A percentile compares a stretch with the other conserved stretches of the same genome.
Conservation (phyloP, 2,797 vertebrate genomes). For the Vespertilio murinus region DNA sequence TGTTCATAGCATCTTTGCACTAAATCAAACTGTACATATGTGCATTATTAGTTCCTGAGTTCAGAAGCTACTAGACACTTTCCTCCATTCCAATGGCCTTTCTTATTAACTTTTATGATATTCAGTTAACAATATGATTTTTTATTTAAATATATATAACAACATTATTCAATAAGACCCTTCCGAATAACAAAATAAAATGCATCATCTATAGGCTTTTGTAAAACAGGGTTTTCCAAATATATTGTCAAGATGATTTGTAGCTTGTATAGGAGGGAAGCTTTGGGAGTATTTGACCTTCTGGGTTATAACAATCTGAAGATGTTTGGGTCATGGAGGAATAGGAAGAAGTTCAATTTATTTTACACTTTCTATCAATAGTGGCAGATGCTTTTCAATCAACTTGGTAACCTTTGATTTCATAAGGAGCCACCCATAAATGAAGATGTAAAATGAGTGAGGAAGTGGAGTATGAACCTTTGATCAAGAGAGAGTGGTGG, state of each 20-base stretch:
- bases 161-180: background rate
- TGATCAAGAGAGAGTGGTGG: background rate
- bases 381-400: background rate
- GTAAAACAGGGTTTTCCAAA: background rate
- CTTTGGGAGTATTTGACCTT: background rate
- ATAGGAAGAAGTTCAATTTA: background rate
- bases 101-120: background rate
- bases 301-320: background rate
- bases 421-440: background rate
- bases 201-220: background rate
- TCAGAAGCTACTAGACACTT: background rate
- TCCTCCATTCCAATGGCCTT: background rate
- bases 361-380: background rate
- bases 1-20: background rate
- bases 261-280: background rate
- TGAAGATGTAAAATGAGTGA: background rate
- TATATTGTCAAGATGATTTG: background rate
- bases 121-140: background rate
- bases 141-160: background rate
- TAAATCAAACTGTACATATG: background rate
- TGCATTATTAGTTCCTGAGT: background rate
- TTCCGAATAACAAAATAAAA: background rate
- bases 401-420: background rate
- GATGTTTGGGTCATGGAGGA: background rate
- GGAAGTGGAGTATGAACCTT: background rate